Conservation (phyloP, 2,797 vertebrate species). For the Podargus strigoides region DNA sequence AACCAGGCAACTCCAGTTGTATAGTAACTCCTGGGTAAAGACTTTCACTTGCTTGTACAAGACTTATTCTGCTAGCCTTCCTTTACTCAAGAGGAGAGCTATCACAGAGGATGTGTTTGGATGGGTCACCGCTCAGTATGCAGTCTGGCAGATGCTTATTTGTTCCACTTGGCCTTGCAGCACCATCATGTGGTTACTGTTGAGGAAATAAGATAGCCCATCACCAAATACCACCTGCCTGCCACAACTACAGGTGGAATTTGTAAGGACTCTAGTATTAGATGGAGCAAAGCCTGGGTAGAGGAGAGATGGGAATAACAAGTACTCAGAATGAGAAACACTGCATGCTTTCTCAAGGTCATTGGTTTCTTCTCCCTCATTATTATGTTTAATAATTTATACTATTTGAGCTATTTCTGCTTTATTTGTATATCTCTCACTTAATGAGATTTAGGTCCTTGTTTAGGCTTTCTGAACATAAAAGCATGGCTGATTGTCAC, state of each 20-base stretch:
- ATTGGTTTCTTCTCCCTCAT: background rate
- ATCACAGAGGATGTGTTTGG: background rate
- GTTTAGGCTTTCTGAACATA: background rate
- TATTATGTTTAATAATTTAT: conserved; percentile 13
- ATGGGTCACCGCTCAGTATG: background rate
- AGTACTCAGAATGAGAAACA: background rate
- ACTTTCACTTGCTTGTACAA: background rate
- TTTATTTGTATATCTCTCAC: background rate
- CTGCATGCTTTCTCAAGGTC: background rate
- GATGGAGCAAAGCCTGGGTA: background rate
- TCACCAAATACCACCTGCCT: background rate
- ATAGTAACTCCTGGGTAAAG: background rate
- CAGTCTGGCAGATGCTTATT: background rate
- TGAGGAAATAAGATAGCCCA: background rate
- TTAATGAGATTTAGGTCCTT: background rate
- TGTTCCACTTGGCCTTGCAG: conserved; percentile 29
- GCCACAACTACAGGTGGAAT: background rate
- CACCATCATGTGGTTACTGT: background rate
- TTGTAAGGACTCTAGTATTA: background rate
- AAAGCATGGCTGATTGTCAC: background rate
- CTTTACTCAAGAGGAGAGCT: background rate
- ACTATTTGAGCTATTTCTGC: background rate
- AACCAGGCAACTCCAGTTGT: background rate
- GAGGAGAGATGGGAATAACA: background rate
- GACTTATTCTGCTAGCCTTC: background rate